Conservation (phyloP, 35 echinoderm and acorn worm species). For the Strongylocentrotus purpuratus region DNA sequence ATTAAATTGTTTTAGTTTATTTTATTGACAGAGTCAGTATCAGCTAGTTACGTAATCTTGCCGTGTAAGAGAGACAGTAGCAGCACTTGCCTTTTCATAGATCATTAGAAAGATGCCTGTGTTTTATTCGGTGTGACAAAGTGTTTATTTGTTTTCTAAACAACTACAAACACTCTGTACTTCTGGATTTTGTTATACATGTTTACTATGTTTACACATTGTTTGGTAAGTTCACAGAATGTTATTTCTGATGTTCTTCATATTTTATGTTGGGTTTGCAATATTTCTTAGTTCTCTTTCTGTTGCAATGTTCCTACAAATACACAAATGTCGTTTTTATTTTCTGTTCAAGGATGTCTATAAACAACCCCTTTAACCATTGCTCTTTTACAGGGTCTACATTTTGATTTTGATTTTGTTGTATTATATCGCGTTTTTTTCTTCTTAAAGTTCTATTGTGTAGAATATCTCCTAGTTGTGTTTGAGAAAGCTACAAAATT, state of each 20-base stretch:
- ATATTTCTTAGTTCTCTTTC: neutral
- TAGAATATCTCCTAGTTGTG: neutral
- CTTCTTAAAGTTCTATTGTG: neutral
- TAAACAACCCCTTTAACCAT: neutral
- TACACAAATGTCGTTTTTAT: neutral
- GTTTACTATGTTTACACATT: neutral
- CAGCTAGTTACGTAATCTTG: neutral
- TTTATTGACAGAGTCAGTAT: conserved; percentile 11
- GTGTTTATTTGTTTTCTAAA: no score
- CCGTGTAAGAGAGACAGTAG: neutral
- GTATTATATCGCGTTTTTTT: neutral
- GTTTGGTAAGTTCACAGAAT: neutral
- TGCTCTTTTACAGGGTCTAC: neutral
- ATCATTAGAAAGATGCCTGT: neutral
- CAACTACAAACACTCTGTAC: neutral
- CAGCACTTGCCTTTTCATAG: neutral
- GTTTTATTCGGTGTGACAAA: neutral
- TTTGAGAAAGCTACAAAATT: neutral
- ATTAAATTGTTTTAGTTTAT: neutral
- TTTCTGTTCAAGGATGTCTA: neutral
- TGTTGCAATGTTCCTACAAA: neutral
- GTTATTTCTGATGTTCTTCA: neutral
- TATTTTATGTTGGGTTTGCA: neutral
- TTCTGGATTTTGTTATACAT: neutral
- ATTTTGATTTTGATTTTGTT: neutral